phyloP scores from a whole-genome alignment of 2,113 vertebrate genomes.

The Rafetus swinhoei region DNA sequence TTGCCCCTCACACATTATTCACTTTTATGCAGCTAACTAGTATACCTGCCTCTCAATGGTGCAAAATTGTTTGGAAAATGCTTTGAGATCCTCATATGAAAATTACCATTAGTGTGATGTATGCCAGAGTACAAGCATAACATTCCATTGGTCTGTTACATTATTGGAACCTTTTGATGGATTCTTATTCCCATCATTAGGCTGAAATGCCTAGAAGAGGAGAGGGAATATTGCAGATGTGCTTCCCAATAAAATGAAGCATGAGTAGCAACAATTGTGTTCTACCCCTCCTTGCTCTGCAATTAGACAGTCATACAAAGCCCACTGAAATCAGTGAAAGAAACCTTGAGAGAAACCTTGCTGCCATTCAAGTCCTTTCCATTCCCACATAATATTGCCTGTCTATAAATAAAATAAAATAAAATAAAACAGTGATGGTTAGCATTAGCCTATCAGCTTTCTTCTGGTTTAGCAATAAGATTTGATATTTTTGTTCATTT shows the following conservation, averaged over 20 bases:
- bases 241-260: background rate
- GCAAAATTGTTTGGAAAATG: conserved; percentile 14
- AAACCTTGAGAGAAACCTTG: background rate
- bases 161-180: background rate
- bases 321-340: background rate
- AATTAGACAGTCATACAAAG: background rate
- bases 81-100: background rate
- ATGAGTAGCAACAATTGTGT: background rate
- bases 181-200: fast-evolving
- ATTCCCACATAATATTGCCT: background rate
- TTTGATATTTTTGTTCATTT: background rate
- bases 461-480: background rate
- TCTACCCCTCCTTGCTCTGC: background rate
- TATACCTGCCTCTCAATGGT: background rate
- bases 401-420: background rate
- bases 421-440: background rate
- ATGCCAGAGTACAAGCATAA: background rate
- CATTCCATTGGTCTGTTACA: background rate
- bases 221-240: background rate
- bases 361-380: background rate
- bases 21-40: background rate
- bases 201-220: background rate
- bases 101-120: background rate
- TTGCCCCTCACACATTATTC: background rate
- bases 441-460: background rate